Conservation (phyloP, 2,888 invertebrate species). For the Diaperis boleti region DNA sequence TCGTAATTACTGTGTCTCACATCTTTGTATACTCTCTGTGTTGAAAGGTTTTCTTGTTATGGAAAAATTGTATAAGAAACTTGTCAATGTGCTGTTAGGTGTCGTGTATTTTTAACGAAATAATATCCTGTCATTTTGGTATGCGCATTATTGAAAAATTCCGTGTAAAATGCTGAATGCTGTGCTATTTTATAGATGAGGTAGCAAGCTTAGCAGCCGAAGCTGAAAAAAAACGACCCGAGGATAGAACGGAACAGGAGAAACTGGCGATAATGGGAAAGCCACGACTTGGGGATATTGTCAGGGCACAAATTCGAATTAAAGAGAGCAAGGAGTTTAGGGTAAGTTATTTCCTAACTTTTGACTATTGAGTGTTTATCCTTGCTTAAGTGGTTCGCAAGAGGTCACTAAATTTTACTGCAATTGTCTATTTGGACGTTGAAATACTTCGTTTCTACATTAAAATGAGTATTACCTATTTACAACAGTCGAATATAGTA, state of each 20-base stretch:
- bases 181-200: slow-evolving; percentile 65
- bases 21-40: slow-evolving; percentile 1
- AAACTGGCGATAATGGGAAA: slow-evolving; percentile 91
- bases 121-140: neutral
- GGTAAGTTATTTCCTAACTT: slow-evolving; percentile 69
- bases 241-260: slow-evolving; percentile 82
- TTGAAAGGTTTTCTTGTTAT: neutral
- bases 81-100: neutral
- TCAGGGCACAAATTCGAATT: slow-evolving; percentile 88
- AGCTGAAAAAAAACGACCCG: slow-evolving; percentile 75
- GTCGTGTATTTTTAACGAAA: neutral
- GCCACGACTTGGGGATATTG: slow-evolving; percentile 91
- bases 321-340: slow-evolving; percentile 99
- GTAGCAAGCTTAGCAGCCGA: slow-evolving; percentile 73
- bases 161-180: slow-evolving; percentile 13
- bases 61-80: neutral
- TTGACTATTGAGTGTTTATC: neutral
- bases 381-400: too few species aligned
- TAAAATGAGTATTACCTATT: too few species aligned
- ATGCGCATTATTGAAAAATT: slow-evolving; percentile 5
- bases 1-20: slow-evolving; percentile 8
- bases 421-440: too few species aligned
- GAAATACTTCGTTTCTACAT: too few species aligned
- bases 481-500: too few species aligned
- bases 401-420: too few species aligned